Conservation (phyloP, 2,797 vertebrate species). For the Psittacula echo region DNA sequence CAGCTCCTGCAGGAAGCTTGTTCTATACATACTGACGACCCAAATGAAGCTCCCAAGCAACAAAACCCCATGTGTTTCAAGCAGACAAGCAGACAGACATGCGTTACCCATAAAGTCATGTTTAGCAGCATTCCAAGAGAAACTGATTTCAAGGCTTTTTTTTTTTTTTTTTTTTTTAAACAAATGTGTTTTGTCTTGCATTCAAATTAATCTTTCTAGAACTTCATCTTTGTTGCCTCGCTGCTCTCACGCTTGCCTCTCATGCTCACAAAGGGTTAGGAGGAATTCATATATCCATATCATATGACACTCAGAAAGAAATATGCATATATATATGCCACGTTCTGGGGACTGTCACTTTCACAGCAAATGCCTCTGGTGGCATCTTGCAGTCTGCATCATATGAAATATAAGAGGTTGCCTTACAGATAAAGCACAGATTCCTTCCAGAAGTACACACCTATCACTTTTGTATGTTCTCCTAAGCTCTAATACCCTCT, state of each 20-base stretch:
- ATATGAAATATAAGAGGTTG: background rate
- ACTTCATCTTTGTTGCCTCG: background rate
- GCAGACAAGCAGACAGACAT: conserved; percentile 22
- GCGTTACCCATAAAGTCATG: conserved; percentile 42
- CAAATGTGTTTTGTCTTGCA: conserved; percentile 58
- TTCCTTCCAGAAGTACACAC: conserved; percentile 40
- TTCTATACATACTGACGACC: background rate
- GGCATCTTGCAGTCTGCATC: background rate
- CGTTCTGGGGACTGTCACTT: background rate
- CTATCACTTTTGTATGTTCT: conserved; percentile 1
- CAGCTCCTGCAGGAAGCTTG: background rate
- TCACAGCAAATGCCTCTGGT: background rate
- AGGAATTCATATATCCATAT: background rate
- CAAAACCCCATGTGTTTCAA: background rate
- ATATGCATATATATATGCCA: background rate
- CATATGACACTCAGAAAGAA: background rate
- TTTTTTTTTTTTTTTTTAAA: background rate
- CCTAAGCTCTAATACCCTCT: conserved; percentile 22
- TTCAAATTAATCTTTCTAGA: conserved; percentile 43
- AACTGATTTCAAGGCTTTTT: conserved; percentile 9
- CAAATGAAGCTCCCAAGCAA: background rate
- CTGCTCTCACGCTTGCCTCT: background rate
- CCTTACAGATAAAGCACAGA: conserved; percentile 1
- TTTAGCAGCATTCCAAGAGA: conserved; percentile 59
- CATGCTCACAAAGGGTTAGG: background rate